Evolutionary conservation across 2,888 invertebrate species (phyloP), one percentile per base, ranked within the genome.

Genomic region (Patella pellucida): DNA sequence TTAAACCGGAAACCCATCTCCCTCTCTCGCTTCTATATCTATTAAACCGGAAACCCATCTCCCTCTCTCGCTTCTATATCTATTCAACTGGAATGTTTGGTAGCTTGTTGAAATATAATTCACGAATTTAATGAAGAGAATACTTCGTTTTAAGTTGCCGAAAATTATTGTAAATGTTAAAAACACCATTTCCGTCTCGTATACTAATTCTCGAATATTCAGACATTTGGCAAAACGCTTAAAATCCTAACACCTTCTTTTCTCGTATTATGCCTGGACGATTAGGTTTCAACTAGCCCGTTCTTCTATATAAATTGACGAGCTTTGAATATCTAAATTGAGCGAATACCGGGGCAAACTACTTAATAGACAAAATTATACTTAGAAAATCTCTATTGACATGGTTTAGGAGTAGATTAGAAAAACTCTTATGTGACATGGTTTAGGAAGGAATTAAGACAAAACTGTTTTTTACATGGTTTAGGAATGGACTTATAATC

Each of bases 131-230:
- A 62, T 62, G 62, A 23, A 62, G 62, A 62, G 62, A 62, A 23
- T 62, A 23, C 23, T 62, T 62, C 23, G 23, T 62, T 62, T 62
- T 15, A 62, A 62, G 62, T 62, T 62, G 62, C 11, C 23, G 62
- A 62, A 62, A 62, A 62, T 62, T 62, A 62, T 62, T 62, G 62
- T 62, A 62, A 62, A 62, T 62, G 62, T 19, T 23, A 62, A 62
- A 62, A 62, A 62, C 62, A 62, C 19, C 19, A 62, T 23, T 62
- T 62, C 19, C 23, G 62, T 3, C 62, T 62, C 23, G 23, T 19
- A 19, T 23, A 62, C 19, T 9, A 1, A 41, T 41, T 41, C 41
- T 41, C 41, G 9, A 0, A 41, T 62, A 19, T 62, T 11, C 62
- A 9, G 23, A 23, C 62, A 62, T 19, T 62, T 62, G 62, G 62